phyloP scores from a whole-genome alignment of 1,140 invertebrate species.

The Drosophila quadrilineata region DNA sequence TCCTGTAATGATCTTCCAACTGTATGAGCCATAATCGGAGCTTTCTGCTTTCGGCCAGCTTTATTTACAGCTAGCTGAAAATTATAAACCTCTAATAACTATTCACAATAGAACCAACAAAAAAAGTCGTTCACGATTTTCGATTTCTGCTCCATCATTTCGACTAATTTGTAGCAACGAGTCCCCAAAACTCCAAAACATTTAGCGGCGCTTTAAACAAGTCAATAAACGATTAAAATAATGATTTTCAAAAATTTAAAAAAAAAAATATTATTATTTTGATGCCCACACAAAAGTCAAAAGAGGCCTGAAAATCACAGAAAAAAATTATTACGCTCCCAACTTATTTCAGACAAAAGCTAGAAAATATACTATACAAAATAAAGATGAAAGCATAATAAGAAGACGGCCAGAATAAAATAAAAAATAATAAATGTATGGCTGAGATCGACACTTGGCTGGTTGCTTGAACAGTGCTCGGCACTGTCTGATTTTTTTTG shows the following conservation, averaged over 20 bases:
- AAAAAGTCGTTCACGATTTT: not conserved
- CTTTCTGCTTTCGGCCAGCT: no score
- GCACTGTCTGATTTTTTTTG: constrained; percentile 32
- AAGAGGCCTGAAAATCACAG: no score
- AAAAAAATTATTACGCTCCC: constrained; percentile 39
- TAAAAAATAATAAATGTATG: constrained; percentile 62
- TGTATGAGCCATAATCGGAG: no score
- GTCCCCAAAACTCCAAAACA: constrained; percentile 29
- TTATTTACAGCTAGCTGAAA: not conserved
- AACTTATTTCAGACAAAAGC: constrained; percentile 20
- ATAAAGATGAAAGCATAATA: constrained; percentile 17
- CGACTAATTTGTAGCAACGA: constrained; percentile 69
- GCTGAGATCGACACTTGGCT: constrained; percentile 39
- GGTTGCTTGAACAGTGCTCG: constrained; percentile 44
- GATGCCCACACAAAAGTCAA: constrained; percentile 50
- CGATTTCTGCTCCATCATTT: constrained; percentile 72
- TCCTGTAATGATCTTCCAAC: no score
- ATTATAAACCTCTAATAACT: not conserved
- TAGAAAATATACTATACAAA: constrained; percentile 17
- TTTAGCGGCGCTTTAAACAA: constrained; percentile 74
- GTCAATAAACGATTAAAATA: constrained; percentile 80
- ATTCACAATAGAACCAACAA: constrained; percentile 5
- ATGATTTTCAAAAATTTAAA: constrained; percentile 65
- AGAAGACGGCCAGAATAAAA: constrained; percentile 4
- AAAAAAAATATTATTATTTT: constrained; percentile 31